phyloP scores from a whole-genome alignment of 1,140 invertebrate genomes.

The Apolygus lucorum region DNA sequence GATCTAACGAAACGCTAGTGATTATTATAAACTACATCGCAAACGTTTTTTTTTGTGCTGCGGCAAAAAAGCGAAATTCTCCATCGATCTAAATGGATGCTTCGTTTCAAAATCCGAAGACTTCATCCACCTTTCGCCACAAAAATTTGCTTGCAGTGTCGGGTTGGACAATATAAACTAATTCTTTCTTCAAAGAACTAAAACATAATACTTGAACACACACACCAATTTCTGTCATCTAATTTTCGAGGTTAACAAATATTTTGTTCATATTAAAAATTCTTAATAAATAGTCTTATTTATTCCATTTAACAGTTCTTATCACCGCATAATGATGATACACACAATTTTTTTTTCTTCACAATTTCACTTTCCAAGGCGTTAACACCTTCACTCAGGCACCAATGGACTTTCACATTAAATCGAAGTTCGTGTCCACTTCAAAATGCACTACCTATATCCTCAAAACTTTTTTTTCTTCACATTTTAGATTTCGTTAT shows the following conservation, averaged over 20 bases:
- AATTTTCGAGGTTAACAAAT: conserved; percentile 29
- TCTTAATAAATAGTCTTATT: conserved; percentile 24
- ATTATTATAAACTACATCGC: neutral
- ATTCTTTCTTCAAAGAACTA: conserved; percentile 24
- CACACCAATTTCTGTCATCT: conserved; percentile 27
- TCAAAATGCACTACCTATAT: neutral
- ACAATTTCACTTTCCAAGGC: conserved; percentile 25
- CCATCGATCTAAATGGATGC: neutral
- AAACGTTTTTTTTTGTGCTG: neutral
- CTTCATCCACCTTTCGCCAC: neutral
- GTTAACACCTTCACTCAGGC: conserved; percentile 21
- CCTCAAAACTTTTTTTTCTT: neutral
- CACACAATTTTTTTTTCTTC: conserved; percentile 2
- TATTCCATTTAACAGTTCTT: conserved; percentile 24
- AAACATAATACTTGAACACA: conserved; percentile 28
- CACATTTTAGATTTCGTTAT: conserved; percentile 7
- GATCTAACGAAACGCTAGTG: neutral
- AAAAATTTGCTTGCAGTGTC: neutral
- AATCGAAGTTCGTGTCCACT: conserved; percentile 24
- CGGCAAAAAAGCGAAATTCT: neutral
- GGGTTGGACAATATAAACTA: conserved; percentile 22
- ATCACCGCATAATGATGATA: conserved; percentile 22
- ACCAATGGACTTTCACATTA: conserved; percentile 21
- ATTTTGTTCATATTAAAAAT: conserved; percentile 26
- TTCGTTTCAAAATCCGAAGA: neutral